phyloP scores from a whole-genome alignment of 2,888 invertebrate genomes.

The Eucera pruinosa region DNA sequence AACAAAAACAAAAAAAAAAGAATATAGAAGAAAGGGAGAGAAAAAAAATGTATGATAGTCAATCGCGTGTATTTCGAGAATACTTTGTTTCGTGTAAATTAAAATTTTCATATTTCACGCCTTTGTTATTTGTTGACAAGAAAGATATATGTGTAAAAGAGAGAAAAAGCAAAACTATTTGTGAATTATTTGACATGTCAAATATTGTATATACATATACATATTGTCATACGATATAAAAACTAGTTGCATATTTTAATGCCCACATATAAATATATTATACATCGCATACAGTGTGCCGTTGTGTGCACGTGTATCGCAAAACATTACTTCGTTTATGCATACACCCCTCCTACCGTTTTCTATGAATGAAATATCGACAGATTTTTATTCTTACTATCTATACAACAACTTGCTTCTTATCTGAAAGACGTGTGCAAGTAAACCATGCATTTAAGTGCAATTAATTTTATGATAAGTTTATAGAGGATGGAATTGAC shows the following conservation, averaged over 20 bases:
- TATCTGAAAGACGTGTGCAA: no score
- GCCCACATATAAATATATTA: conserved; percentile 76
- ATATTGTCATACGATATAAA: conserved; percentile 79
- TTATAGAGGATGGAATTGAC: conserved; percentile 6
- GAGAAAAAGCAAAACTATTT: conserved; percentile 67
- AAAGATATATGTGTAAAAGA: conserved; percentile 55
- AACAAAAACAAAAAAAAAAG: no score
- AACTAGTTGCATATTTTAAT: conserved; percentile 80
- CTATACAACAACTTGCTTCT: no score
- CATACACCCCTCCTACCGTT: conserved; percentile 55
- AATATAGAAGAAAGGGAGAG: no score
- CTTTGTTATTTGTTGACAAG: conserved; percentile 73
- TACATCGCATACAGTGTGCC: conserved; percentile 69
- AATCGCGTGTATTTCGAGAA: conserved; percentile 49
- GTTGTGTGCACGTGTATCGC: conserved; percentile 62
- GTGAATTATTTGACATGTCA: conserved; percentile 82
- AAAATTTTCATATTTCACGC: conserved; percentile 60
- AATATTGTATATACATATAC: conserved; percentile 81
- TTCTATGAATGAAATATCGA: not conserved
- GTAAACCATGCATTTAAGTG: conserved; percentile 17
- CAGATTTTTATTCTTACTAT: no score
- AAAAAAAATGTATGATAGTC: conserved; percentile 54
- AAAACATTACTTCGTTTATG: conserved; percentile 62
- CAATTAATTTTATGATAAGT: conserved; percentile 32
- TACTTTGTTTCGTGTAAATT: conserved; percentile 63